phyloP scores from a whole-genome alignment of 2,113 vertebrate genomes.

The Atlantisia rogersi region DNA sequence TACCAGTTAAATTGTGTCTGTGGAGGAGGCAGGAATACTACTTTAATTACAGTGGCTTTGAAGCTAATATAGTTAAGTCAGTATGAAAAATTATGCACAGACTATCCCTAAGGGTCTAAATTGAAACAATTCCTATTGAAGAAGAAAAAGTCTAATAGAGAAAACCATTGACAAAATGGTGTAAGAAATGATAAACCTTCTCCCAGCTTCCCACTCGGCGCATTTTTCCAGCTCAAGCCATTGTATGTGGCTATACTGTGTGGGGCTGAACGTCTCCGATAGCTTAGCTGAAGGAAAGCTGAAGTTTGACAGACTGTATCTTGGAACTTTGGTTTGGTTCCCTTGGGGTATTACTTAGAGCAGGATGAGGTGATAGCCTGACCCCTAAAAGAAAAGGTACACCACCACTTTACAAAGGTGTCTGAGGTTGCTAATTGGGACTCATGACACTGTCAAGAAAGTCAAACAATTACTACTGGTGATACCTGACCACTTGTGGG shows the following conservation, averaged over 20 bases:
- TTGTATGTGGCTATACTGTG: not conserved
- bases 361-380: not conserved
- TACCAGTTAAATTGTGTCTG: constrained; percentile 40
- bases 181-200: not conserved
- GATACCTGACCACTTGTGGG: not conserved
- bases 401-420: not conserved
- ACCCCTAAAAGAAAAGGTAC: not conserved
- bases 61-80: constrained; percentile 54
- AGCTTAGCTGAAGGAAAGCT: not conserved
- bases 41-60: constrained; percentile 61
- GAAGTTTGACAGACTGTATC: not conserved
- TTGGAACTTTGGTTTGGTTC: not conserved
- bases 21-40: constrained; percentile 33
- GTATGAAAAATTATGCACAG: constrained; percentile 41
- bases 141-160: constrained; percentile 22
- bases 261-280: not conserved
- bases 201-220: not conserved
- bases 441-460: not conserved
- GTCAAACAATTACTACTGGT: not conserved
- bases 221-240: not conserved
- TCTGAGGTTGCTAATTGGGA: not conserved
- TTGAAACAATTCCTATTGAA: constrained; percentile 36
- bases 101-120: constrained; percentile 38
- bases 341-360: not conserved
- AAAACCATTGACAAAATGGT: not conserved